phyloP scores from a whole-genome alignment of 35 echinoderm and acorn worm genomes.

The Lytechinus pictus region DNA sequence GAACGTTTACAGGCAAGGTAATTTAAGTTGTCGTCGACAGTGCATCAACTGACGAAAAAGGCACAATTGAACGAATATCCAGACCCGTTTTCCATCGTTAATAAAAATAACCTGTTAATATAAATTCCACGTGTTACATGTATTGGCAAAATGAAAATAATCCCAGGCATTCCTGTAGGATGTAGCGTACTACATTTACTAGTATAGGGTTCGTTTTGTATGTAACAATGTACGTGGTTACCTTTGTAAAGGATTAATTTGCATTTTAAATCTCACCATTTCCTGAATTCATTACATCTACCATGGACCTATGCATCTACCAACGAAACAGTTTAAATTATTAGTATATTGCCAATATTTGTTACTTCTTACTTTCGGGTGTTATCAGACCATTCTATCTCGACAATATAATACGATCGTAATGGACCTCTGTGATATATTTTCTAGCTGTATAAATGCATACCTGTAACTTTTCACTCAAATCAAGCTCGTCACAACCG shows the following conservation, averaged over 20 bases:
- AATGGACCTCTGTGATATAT: no score
- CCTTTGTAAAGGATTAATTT: no score
- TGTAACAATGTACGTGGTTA: no score
- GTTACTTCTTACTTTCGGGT: no score
- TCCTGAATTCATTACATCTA: no score
- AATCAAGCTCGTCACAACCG: not conserved
- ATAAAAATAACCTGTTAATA: constrained; percentile 21
- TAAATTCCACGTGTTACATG: constrained; percentile 7
- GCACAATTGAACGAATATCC: not conserved
- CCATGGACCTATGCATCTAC: no score
- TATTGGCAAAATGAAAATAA: not conserved
- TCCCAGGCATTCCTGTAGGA: not conserved
- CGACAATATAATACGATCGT: no score
- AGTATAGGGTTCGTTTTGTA: not conserved
- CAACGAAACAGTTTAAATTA: no score
- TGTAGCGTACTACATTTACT: not conserved
- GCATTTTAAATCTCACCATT: no score
- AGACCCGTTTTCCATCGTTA: not conserved
- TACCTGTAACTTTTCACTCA: not conserved
- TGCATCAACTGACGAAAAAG: not conserved
- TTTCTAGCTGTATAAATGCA: not conserved
- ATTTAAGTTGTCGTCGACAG: not conserved
- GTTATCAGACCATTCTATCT: no score
- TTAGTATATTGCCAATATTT: no score
- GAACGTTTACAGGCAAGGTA: not conserved